A percentile compares a stretch with the other conserved stretches of the same genome.
These are phyloP conservation scores for Clarias magur DNA, from an alignment of 2,113 vertebrate species.

Conservation along the genomic window DNA sequence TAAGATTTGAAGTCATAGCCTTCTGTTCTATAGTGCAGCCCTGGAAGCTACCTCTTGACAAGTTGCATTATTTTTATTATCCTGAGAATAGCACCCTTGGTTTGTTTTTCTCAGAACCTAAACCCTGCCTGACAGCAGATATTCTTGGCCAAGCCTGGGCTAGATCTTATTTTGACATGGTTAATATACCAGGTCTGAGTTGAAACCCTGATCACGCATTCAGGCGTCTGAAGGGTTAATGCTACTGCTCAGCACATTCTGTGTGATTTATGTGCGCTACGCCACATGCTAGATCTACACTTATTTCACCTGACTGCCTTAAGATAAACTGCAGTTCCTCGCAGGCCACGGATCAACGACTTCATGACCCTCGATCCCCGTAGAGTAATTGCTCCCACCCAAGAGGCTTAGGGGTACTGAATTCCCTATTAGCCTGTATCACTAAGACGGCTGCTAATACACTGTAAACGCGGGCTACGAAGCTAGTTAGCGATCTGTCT, in stretches of 20 bases:
- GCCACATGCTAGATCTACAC: constrained; percentile 4
- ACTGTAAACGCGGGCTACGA: constrained; percentile 18
- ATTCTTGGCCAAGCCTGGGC: neutral
- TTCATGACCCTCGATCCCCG: neutral
- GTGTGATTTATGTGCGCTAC: constrained; percentile 37
- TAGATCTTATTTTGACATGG: neutral
- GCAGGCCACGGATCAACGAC: neutral
- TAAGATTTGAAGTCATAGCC: neutral
- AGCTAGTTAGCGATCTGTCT: constrained; percentile 26
- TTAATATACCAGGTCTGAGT: neutral
- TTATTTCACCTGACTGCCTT: constrained; percentile 30
- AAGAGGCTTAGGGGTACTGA: constrained; percentile 4
- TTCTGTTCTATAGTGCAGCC: neutral
- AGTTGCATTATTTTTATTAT: neutral
- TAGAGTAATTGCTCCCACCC: constrained; percentile 17
- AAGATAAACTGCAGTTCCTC: constrained; percentile 38
- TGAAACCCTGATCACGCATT: neutral
- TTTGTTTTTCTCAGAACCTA: neutral
- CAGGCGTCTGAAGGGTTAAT: constrained; percentile 6
- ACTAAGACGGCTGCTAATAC: constrained; percentile 13
- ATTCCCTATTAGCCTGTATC: constrained; percentile 6
- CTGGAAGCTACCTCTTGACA: neutral
- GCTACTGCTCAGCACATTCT: neutral
- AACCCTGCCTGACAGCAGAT: neutral
- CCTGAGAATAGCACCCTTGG: neutral